Base-by-base conservation (phyloP, 35 echinoderm and acorn worm genomes). In the Anneissia japonica region DNA sequence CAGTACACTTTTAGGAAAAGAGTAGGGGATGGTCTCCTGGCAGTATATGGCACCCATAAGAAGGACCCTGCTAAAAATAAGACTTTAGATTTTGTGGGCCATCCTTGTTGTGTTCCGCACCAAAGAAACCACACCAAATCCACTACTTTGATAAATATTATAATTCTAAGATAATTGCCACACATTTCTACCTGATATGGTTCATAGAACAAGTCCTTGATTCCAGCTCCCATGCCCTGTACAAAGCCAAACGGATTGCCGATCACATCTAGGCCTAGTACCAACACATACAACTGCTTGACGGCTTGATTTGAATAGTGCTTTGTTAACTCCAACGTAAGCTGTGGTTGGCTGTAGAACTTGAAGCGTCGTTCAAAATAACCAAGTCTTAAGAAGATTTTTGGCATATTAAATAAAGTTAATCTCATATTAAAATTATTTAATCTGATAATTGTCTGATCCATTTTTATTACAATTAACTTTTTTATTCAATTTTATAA, bases 241-340 rank as follows among this genome's bases (percentile, higher is more conserved):
- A 99, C 96, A 79, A 99, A 99, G 34, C 96, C 96, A 87, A 99
- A 99, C 0, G 96, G 96, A 82, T 99, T 99, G 34, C 96, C 96
- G 34, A 99, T 91, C 35, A 99, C 96, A 90, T 99, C 96, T 9
- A 99, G 74, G 84, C 96, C 96, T 14, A 99, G 72, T 5, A 99
- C 96, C 36, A 99, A 86, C 30, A 99, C 96, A 78, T 94, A 99
- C 19, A 93, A 86, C 78, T 99, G 96, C 38, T 99, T 99, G 37
- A 99, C 91, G 76, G 92, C 96, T 76, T 99, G 96, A 45, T 93
- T 99, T 51, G 96, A 90, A 85, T 99, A 99, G 74, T 99, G 96
- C 33, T 91, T 87, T 11, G 89, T 73, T 10, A 91, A 76, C 56
- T 99, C 91, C 21, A 86, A 91, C 4, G 76, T 38, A 13, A 99